phyloP scores from a whole-genome alignment of 1,140 invertebrate species.

The Latrodectus geometricus region DNA sequence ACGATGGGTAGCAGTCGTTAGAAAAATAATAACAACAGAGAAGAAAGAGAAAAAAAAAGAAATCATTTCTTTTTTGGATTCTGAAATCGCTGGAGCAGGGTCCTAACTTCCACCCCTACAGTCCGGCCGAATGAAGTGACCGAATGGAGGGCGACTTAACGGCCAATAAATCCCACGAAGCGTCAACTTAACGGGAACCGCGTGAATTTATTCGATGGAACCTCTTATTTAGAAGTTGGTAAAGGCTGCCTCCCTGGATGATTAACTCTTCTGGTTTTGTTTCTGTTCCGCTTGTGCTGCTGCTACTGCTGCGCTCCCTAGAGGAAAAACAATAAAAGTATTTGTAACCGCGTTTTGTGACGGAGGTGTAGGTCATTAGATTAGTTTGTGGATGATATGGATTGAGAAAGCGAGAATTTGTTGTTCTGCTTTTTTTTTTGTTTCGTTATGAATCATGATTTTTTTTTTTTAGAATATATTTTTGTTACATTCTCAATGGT shows the following conservation, averaged over 20 bases:
- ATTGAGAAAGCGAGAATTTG: too few species aligned
- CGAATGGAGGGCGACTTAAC: slow-evolving; percentile 50
- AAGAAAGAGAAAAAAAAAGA: not conserved
- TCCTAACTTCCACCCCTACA: not conserved
- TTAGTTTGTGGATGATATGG: too few species aligned
- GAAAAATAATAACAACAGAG: not conserved
- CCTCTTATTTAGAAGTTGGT: slow-evolving; percentile 51
- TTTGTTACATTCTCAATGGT: too few species aligned
- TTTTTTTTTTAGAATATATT: too few species aligned
- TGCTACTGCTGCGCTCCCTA: not conserved
- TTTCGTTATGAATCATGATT: too few species aligned
- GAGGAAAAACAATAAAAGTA: too few species aligned
- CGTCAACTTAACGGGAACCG: slow-evolving; percentile 48
- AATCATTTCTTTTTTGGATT: too few species aligned
- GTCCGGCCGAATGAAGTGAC: slow-evolving; percentile 14
- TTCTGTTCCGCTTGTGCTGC: too few species aligned
- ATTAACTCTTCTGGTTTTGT: slow-evolving; percentile 20
- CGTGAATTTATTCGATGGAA: slow-evolving; percentile 57
- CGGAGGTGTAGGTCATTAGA: too few species aligned
- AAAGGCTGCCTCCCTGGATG: slow-evolving; percentile 14
- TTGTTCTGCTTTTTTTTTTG: too few species aligned
- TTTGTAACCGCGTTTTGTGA: too few species aligned
- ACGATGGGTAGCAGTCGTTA: not conserved
- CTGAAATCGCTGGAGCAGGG: too few species aligned
- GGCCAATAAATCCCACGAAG: slow-evolving; percentile 47